Evolutionary conservation across 2,113 vertebrate genomes (phyloP).

Genomic region (Ahaetulla prasina): DNA sequence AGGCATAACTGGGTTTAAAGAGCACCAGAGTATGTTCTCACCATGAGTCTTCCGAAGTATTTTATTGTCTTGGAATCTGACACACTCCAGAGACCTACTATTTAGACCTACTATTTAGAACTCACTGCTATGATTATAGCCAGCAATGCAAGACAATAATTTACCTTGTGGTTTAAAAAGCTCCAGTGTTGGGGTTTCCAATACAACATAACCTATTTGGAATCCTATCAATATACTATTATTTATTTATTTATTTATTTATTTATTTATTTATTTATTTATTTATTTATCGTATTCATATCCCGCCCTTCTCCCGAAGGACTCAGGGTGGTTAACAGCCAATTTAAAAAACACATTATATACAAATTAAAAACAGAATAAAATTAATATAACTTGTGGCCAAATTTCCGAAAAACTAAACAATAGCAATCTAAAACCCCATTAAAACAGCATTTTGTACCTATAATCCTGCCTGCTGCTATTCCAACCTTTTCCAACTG

Average conservation of each 20-base stretch:
- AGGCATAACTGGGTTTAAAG: neutral
- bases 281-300: no score
- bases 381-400: no score
- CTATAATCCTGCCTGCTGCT: neutral
- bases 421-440: no score
- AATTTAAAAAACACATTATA: no score
- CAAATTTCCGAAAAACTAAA: no score
- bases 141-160: neutral
- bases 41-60: neutral
- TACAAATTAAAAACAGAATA: no score
- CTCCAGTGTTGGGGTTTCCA: neutral
- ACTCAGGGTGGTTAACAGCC: no score
- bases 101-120: no score
- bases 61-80: neutral
- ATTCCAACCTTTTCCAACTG: neutral
- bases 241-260: no score
- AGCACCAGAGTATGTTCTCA: neutral
- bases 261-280: no score
- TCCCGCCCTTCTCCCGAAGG: no score
- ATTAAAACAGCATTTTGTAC: no score
- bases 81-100: neutral
- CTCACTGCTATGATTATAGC: neutral
- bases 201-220: neutral
- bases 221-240: neutral
- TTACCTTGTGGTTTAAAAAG: neutral